A percentile compares a stretch with the other conserved stretches of the same genome.
Evolutionary conservation across 2,113 vertebrate species (phyloP).

Genomic region (Oncorhynchus mykiss): DNA sequence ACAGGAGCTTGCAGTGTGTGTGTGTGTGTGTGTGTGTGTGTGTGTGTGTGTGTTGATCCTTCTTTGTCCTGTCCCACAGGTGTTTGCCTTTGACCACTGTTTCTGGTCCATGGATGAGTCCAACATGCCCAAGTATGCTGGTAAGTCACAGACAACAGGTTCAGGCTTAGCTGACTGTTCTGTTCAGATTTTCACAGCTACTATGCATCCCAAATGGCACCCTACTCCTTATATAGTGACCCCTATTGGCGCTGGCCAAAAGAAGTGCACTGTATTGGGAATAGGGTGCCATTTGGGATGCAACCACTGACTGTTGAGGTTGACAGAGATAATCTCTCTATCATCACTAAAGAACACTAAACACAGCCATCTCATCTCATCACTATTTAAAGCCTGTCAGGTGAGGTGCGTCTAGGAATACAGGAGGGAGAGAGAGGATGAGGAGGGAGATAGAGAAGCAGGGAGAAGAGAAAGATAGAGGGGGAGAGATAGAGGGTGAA

Average conservation of each 20-base stretch:
- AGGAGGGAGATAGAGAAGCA: too few species aligned
- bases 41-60: constrained; percentile 8
- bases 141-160: constrained; percentile 71
- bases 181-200: neutral
- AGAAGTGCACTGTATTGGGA: too few species aligned
- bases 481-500: too few species aligned
- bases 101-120: constrained; percentile 99
- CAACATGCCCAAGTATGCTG: constrained; percentile 93
- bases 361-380: neutral
- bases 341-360: neutral
- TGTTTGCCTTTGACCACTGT: constrained; percentile 98
- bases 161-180: neutral
- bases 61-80: constrained; percentile 70
- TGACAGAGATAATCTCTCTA: neutral
- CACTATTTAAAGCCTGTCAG: neutral
- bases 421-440: too few species aligned
- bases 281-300: too few species aligned
- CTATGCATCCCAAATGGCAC: neutral
- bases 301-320: neutral
- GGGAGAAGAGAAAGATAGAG: too few species aligned
- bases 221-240: too few species aligned
- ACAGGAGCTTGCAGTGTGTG: constrained; percentile 42
- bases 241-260: too few species aligned
- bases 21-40: too few species aligned
- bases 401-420: neutral